phyloP scores from a whole-genome alignment of 2,888 invertebrate genomes.

The Psylliodes chrysocephalus region DNA sequence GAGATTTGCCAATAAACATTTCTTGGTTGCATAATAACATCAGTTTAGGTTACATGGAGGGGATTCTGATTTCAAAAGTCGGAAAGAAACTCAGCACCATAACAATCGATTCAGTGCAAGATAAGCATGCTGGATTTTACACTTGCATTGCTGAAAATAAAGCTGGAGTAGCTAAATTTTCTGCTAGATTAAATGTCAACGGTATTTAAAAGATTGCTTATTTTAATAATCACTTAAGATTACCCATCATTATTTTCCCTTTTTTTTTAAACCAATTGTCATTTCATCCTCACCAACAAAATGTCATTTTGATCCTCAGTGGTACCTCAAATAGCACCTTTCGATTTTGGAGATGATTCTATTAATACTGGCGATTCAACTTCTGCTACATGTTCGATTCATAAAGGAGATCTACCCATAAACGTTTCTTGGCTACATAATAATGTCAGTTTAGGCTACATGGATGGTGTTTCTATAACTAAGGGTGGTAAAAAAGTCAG shows the following conservation, averaged over 20 bases:
- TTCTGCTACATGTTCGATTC: constrained; percentile 74
- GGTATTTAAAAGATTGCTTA: constrained; percentile 65
- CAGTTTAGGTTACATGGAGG: constrained; percentile 50
- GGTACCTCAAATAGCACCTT: constrained; percentile 75
- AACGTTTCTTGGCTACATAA: constrained; percentile 79
- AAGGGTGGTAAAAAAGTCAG: constrained; percentile 68
- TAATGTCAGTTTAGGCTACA: constrained; percentile 66
- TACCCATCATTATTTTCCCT: too few relatives aligned
- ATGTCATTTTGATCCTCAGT: constrained; percentile 65
- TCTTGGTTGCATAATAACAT: constrained; percentile 69
- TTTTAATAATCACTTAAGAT: too few relatives aligned
- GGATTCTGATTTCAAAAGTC: constrained; percentile 65
- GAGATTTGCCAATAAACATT: constrained; percentile 75
- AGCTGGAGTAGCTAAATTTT: constrained; percentile 67
- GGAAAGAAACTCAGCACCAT: constrained; percentile 67
- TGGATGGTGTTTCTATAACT: constrained; percentile 61
- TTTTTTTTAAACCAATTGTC: too few relatives aligned
- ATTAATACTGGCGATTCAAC: constrained; percentile 78
- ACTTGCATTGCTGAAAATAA: constrained; percentile 72
- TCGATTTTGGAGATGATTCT: constrained; percentile 78
- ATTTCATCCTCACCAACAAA: too few relatives aligned
- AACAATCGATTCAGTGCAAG: constrained; percentile 70
- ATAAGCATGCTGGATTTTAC: constrained; percentile 71
- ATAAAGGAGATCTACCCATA: constrained; percentile 80
- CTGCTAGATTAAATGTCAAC: constrained; percentile 74